Evolutionary conservation across 2,113 vertebrate species (phyloP), one percentile per base, ranked within the genome.

Genomic region (Calonectris borealis): DNA sequence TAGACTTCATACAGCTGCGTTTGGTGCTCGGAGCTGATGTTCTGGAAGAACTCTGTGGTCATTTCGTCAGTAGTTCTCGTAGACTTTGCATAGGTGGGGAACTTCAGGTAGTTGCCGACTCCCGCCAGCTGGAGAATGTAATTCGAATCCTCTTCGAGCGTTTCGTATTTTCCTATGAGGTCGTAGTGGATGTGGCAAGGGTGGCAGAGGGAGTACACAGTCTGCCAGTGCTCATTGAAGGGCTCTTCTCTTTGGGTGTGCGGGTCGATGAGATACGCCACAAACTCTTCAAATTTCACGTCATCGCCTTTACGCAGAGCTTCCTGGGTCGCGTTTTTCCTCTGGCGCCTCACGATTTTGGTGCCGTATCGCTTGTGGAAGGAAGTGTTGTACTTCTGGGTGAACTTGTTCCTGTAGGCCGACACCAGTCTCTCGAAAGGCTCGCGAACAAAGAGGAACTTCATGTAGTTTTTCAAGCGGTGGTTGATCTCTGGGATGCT

Each of bases 341-440:
- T 98, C 97, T 99, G 99, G 51, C 99, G 99, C 32, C 98, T 97
- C 83, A 99, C 98, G 12, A 99, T 99, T 93, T 99, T 99, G 64
- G 99, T 99, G 95, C 99, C 99, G 0, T 99, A 99, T 21, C 99
- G 99, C 97, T 99, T 99, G 97, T 99, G 99, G 96, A 99, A 99
- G 86, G 99, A 99, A 1, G 99, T 99, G 98, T 99, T 99, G 98
- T 99, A 99, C 96, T 99, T 99, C 95, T 99, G 99, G 29, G 99
- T 99, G 98, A 99, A 99, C 96, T 99, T 99, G 98, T 99, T 99
- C 91, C 99, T 99, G 97, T 99, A 99, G 54, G 99, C 99, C 0
- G 99, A 99, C 96, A 99, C 99, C 97, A 99, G 98, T 93, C 99
- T 97, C 98, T 99, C 99, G 1, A 99, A 99, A 88, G 99, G 99